These are phyloP conservation scores for Acrocera orbiculus DNA, from an alignment of 2,888 invertebrate species.

Conservation along the genomic window DNA sequence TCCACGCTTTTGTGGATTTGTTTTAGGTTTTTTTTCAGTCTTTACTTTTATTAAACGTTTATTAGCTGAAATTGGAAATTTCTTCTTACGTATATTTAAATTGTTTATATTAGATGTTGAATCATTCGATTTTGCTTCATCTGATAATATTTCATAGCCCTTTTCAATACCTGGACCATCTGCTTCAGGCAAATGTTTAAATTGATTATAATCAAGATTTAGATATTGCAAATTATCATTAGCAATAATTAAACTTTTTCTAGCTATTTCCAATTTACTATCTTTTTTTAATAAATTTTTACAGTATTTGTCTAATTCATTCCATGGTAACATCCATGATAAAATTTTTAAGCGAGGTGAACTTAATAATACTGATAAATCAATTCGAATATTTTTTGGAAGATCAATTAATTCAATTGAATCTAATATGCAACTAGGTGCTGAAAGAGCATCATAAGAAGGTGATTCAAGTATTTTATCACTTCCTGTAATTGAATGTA, in stretches of 20 bases:
- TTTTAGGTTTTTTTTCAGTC: not conserved
- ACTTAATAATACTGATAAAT: conserved; percentile 39
- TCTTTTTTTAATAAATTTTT: conserved; percentile 33
- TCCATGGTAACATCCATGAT: conserved; percentile 41
- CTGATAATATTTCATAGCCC: conserved; percentile 13
- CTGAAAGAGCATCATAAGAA: conserved; percentile 19
- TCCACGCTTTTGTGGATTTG: not conserved
- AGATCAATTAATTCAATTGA: conserved; percentile 29
- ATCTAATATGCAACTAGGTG: conserved; percentile 30
- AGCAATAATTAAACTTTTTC: conserved; percentile 9
- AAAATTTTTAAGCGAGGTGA: conserved; percentile 41
- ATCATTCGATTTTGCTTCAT: too few relatives aligned
- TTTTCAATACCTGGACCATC: conserved; percentile 16
- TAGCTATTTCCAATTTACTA: conserved; percentile 10
- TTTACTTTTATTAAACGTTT: too few relatives aligned
- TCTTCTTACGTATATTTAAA: too few relatives aligned
- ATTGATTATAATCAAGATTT: conserved; percentile 43
- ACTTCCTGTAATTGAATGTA: conserved; percentile 18
- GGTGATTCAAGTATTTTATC: conserved; percentile 12
- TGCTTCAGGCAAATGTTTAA: conserved; percentile 36
- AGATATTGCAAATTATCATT: conserved; percentile 34
- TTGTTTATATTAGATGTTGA: too few relatives aligned
- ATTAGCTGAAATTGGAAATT: too few relatives aligned
- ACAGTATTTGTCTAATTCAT: conserved; percentile 37
- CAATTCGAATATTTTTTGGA: conserved; percentile 37